Evolutionary conservation across 2,888 invertebrate species (phyloP).

Genomic region (Drosophila helvetica): DNA sequence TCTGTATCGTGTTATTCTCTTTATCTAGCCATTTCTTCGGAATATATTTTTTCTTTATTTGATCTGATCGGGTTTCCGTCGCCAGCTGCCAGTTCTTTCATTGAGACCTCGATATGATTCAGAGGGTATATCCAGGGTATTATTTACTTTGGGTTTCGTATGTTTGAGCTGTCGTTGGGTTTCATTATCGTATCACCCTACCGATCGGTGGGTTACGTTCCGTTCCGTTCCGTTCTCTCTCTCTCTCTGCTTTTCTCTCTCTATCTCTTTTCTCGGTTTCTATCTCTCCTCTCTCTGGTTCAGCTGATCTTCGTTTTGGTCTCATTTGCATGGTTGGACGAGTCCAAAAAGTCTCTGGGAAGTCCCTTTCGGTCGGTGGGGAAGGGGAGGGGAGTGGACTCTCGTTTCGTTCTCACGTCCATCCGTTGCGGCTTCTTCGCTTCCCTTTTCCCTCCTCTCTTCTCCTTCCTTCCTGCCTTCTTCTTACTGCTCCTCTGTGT

Average conservation of each 20-base stretch:
- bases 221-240: background rate
- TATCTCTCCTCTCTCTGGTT: background rate
- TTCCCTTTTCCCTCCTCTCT: constrained; percentile 3
- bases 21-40: no score
- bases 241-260: background rate
- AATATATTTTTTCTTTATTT: no score
- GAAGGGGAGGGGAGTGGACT: background rate
- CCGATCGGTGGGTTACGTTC: constrained; percentile 28
- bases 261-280: background rate
- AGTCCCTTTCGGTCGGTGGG: constrained; percentile 3
- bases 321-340: constrained; percentile 48
- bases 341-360: constrained; percentile 23
- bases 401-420: constrained; percentile 42
- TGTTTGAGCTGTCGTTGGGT: constrained; percentile 48
- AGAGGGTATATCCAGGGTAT: background rate
- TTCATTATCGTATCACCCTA: constrained; percentile 61
- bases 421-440: constrained; percentile 35
- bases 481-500: constrained; percentile 3
- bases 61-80: no score
- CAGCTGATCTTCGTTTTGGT: constrained; percentile 26
- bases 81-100: no score
- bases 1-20: no score
- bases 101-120: no score
- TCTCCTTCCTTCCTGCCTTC: background rate
- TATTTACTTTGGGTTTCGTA: background rate